These are phyloP conservation scores for Oryzias dopingdopingensis DNA, from an alignment of 2,797 vertebrate genomes.

Conservation along the genomic window DNA sequence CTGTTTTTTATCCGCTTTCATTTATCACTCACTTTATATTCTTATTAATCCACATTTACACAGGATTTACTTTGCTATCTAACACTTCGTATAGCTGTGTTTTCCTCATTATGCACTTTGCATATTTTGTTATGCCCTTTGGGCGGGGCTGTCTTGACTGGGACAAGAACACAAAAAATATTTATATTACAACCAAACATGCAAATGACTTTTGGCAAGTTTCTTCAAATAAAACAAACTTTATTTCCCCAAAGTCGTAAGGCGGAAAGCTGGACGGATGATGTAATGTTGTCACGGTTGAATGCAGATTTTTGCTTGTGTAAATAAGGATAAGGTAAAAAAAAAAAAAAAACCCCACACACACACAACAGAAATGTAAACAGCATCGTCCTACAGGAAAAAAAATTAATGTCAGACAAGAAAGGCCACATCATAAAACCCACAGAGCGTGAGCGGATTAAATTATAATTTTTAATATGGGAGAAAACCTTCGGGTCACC, in stretches of 20 bases:
- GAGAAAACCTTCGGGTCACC: slow-evolving; percentile 6
- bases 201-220: too few species aligned
- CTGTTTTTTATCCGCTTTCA: too few species aligned
- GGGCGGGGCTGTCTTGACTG: too few species aligned
- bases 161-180: too few species aligned
- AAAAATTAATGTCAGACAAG: slow-evolving; percentile 46
- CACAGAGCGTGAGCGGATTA: slow-evolving; percentile 5
- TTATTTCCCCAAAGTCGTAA: background rate
- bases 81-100: too few species aligned
- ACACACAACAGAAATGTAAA: slow-evolving; percentile 5
- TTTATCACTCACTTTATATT: too few species aligned
- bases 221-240: too few species aligned
- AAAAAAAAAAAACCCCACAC: slow-evolving; percentile 22
- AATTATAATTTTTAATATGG: background rate
- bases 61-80: too few species aligned
- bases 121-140: too few species aligned
- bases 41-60: too few species aligned
- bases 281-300: slow-evolving; percentile 44
- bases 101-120: too few species aligned
- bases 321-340: slow-evolving; percentile 51
- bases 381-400: slow-evolving; percentile 15
- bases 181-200: too few species aligned
- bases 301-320: slow-evolving; percentile 42
- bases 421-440: slow-evolving; percentile 11
- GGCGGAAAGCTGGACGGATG: slow-evolving; percentile 48